Evolutionary conservation across 1,140 invertebrate genomes (phyloP), one percentile per base, ranked within the genome.

Genomic region (Papilio glaucus): DNA sequence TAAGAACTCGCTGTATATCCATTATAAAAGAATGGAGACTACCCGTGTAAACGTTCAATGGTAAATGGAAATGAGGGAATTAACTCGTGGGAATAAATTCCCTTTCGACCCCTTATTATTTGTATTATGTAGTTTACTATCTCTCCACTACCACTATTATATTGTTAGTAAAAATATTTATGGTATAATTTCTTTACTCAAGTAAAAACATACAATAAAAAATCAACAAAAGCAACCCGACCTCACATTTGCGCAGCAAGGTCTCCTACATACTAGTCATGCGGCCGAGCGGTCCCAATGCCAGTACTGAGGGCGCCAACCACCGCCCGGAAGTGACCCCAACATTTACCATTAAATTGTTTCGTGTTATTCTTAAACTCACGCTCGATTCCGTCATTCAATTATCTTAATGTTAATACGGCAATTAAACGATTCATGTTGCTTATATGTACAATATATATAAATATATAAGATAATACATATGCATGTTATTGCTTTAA

Each of bases 191-290:
- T 6, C 6, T 24, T 57, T 9, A 26, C 9, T 57, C 8, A 57
- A 57, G 21, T 53, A 24, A 53, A 53, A 21, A 12, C 29, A 37
- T 33, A 61, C 7, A 61, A 37, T 61, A 26, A 37, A 29, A 61
- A 37, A 61, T 15, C 13, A 61, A 61, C 33, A 61, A 37, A 61
- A 37, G 2, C 29, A 33, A 61, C 33, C 13, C 24, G 60, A 9
- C 60, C 60, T 61, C 13, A 61, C 60, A 37, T 61, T 61, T 61
- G 60, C 24, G 12, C 2, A n/a, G 13, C 60, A 61, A 61, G 24
- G 60, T 37, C 26, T n/a, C 9, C 3, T 29, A 24, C 24, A n/a
- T n/a, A n/a, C n/a, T n/a, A 33, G 21, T 24, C 9, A 42, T n/a
- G 4, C 5, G 9, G 21, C n/a, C 13, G 29, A 61, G 13, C 3